A percentile compares a stretch with the other conserved stretches of the same genome.
Evolutionary conservation across 2,797 vertebrate genomes (phyloP).

Genomic region (Oreochromis grahami): DNA sequence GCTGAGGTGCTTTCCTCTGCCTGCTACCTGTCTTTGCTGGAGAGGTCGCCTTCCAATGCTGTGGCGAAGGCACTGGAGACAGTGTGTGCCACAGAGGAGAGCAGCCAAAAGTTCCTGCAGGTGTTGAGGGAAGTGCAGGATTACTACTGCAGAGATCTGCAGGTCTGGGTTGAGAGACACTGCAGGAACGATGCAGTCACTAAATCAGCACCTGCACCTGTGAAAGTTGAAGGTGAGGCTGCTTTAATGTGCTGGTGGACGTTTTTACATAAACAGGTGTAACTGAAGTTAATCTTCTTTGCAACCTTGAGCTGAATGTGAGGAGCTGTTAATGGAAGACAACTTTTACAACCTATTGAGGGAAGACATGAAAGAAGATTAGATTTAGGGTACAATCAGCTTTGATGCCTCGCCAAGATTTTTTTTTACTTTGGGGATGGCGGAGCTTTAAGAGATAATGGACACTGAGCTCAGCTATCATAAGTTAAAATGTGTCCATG

Average conservation of each 20-base stretch:
- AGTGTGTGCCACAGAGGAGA: conserved; percentile 38
- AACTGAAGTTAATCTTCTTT: background rate
- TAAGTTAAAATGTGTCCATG: background rate
- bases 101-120: conserved; percentile 57
- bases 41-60: conserved; percentile 50
- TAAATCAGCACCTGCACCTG: background rate
- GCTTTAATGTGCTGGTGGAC: background rate
- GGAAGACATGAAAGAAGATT: background rate
- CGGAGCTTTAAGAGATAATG: background rate
- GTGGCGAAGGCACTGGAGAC: conserved; percentile 60
- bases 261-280: background rate
- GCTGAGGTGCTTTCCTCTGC: conserved; percentile 39
- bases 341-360: background rate
- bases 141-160: conserved; percentile 65
- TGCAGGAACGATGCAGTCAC: background rate
- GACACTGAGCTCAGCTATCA: background rate
- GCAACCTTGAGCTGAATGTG: background rate
- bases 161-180: conserved; percentile 60
- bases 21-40: conserved; percentile 64
- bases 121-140: conserved; percentile 67
- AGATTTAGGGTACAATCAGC: background rate
- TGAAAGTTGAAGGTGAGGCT: conserved; percentile 29
- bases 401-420: background rate
- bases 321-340: background rate
- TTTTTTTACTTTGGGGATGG: background rate